Percentiles rank a stretch among this genome's conserved stretches.
These are phyloP conservation scores for Tretioscincus oriximinensis DNA, from an alignment of 2,113 vertebrate species.

Conservation along the genomic window DNA sequence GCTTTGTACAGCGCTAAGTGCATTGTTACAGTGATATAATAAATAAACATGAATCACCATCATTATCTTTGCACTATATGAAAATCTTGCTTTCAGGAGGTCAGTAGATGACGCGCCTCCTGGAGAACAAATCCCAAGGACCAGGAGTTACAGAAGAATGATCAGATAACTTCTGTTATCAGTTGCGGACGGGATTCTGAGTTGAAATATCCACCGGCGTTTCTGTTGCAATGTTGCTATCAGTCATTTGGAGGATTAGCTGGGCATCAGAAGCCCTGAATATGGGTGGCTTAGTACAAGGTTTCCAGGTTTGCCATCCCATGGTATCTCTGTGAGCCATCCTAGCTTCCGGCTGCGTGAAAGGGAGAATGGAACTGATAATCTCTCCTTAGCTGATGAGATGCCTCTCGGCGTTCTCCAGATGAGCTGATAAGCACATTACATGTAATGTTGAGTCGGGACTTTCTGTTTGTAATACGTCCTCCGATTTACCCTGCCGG, in stretches of 20 bases:
- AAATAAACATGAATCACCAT: too few relatives aligned
- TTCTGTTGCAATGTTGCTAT: background rate
- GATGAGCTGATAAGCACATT: background rate
- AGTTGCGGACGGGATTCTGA: background rate
- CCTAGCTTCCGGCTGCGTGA: background rate
- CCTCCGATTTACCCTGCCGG: background rate
- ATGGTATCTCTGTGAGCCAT: background rate
- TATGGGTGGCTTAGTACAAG: background rate
- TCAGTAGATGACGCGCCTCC: background rate
- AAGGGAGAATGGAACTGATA: background rate
- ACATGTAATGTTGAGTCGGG: background rate
- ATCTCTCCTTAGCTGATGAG: background rate
- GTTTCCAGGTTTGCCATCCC: fast-evolving
- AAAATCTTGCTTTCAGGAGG: background rate
- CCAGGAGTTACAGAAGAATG: too few relatives aligned
- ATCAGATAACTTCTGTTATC: background rate
- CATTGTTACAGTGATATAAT: too few relatives aligned
- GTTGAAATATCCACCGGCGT: background rate
- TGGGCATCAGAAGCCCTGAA: background rate
- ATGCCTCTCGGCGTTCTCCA: background rate
- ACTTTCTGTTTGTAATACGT: background rate
- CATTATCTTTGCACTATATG: too few relatives aligned
- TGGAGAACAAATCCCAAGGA: background rate
- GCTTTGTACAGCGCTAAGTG: too few relatives aligned
- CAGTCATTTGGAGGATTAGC: background rate